phyloP scores from a whole-genome alignment of 2,113 vertebrate genomes.

The Lepidothrix coronata region DNA sequence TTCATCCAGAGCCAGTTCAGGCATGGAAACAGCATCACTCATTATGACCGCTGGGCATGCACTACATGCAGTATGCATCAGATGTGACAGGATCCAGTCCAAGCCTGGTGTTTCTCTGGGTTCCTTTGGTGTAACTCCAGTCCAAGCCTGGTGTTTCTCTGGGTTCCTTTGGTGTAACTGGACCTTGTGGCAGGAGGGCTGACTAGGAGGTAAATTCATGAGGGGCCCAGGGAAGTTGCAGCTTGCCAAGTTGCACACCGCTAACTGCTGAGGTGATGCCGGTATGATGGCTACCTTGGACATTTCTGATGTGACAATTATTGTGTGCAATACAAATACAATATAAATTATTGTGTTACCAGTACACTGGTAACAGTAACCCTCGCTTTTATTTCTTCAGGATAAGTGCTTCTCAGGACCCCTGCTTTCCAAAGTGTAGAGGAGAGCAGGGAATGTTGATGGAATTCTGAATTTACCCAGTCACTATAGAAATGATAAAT shows the following conservation, averaged over 20 bases:
- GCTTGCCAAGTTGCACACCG: background rate
- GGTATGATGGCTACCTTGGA: background rate
- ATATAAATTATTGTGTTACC: background rate
- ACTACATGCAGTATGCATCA: background rate
- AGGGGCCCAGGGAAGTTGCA: background rate
- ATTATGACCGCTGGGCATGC: accelerated
- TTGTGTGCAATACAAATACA: background rate
- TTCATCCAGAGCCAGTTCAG: background rate
- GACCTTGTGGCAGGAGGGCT: background rate
- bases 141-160: background rate
- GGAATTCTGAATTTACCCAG: background rate
- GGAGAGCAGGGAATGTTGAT: background rate
- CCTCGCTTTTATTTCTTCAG: background rate
- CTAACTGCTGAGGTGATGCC: background rate
- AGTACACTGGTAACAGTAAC: background rate
- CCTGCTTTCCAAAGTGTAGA: background rate
- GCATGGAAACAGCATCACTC: accelerated
- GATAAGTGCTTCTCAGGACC: background rate
- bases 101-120: background rate
- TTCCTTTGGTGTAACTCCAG: background rate
- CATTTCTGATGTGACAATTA: background rate
- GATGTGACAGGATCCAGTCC: background rate
- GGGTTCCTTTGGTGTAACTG: background rate
- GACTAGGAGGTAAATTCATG: background rate
- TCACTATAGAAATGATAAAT: background rate